phyloP scores from a whole-genome alignment of 2,888 invertebrate species.

The Ceramica pisi region DNA sequence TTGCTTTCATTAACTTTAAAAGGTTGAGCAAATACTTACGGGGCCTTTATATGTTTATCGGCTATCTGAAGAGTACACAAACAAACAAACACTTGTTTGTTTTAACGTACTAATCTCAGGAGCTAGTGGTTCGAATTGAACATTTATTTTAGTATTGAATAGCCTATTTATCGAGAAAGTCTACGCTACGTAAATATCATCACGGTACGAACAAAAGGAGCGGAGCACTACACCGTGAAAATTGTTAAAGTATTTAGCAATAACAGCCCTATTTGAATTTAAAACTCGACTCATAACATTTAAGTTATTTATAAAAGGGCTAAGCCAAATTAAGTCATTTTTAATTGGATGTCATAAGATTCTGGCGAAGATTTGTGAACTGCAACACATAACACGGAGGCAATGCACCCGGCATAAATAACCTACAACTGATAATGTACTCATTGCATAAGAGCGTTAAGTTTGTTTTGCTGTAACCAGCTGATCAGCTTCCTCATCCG shows the following conservation, averaged over 20 bases:
- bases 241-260: not conserved
- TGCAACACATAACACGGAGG: slow-evolving; percentile 32
- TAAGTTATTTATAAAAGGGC: not conserved
- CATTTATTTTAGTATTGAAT: too few relatives aligned
- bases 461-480: slow-evolving; percentile 61
- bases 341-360: slow-evolving; percentile 27
- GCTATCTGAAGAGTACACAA: too few relatives aligned
- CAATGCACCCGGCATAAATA: slow-evolving; percentile 58
- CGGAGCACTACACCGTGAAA: not conserved
- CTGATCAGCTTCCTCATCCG: slow-evolving; percentile 62
- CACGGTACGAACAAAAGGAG: too few relatives aligned
- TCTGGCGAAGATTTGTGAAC: slow-evolving; percentile 11
- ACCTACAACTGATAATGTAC: slow-evolving; percentile 40
- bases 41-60: too few relatives aligned
- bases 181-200: too few relatives aligned
- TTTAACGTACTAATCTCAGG: too few relatives aligned
- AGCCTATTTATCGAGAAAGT: too few relatives aligned
- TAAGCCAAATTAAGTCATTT: too few relatives aligned
- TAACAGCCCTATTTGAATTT: not conserved
- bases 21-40: too few relatives aligned
- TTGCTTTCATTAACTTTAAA: not conserved
- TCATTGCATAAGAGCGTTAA: slow-evolving; percentile 57
- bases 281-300: too few relatives aligned
- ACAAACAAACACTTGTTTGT: too few relatives aligned
- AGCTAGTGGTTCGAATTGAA: too few relatives aligned